Percentiles rank a stretch among this genome's conserved stretches.
These are phyloP conservation scores for Coregonus ussuriensis DNA, from an alignment of 2,797 vertebrate genomes.

Conservation along the genomic window DNA sequence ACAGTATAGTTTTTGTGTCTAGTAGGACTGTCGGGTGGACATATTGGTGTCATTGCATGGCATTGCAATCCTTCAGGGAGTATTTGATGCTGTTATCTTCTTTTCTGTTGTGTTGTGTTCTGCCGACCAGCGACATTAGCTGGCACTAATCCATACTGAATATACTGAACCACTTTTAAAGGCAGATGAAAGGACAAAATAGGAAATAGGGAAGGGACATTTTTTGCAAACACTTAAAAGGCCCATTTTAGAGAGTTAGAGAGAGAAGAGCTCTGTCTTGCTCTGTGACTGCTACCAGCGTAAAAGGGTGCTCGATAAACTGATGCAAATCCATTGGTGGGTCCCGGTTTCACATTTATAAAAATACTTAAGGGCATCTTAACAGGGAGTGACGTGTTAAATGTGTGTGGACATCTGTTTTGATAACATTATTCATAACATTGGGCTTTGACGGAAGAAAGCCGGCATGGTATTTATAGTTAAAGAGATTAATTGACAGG, in stretches of 20 bases:
- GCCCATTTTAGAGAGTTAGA: conserved; percentile 65
- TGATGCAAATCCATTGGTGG: conserved; percentile 81
- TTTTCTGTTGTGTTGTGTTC: conserved; percentile 25
- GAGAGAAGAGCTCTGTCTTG: conserved; percentile 44
- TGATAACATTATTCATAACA: conserved; percentile 87
- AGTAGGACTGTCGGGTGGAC: conserved; percentile 32
- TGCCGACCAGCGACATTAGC: conserved; percentile 49
- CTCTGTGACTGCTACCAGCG: conserved; percentile 44
- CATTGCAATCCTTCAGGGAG: conserved; percentile 73
- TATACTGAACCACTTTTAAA: conserved; percentile 75
- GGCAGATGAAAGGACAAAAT: conserved; percentile 67
- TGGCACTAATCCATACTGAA: conserved; percentile 77
- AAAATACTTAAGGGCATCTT: conserved; percentile 83
- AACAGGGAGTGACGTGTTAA: conserved; percentile 75
- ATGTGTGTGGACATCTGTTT: conserved; percentile 86
- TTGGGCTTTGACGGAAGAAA: conserved; percentile 81
- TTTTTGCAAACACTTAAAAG: conserved; percentile 58
- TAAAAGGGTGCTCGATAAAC: conserved; percentile 47
- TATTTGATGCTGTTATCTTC: conserved; percentile 40
- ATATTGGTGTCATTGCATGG: conserved; percentile 71
- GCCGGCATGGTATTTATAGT: conserved; percentile 83
- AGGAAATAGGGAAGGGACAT: conserved; percentile 73
- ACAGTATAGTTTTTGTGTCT: conserved; percentile 35
- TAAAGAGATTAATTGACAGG: conserved; percentile 89
- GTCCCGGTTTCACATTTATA: conserved; percentile 76